A percentile compares a stretch with the other conserved stretches of the same genome.
Evolutionary conservation across 2,797 vertebrate genomes (phyloP).

Genomic region (Setipinna tenuifilis): DNA sequence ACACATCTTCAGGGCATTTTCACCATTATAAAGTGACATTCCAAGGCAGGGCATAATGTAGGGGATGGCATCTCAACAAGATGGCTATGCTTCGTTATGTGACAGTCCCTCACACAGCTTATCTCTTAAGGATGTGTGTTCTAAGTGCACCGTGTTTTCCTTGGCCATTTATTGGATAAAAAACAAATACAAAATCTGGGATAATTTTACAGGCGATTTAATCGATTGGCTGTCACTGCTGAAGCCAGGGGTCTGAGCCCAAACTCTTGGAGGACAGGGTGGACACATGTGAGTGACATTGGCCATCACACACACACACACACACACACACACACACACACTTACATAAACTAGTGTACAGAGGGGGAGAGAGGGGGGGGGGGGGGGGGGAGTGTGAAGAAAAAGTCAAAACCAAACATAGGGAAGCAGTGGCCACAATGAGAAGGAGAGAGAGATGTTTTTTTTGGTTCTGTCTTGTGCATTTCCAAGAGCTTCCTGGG

Average conservation of each 20-base stretch:
- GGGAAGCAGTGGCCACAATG: too few relatives aligned
- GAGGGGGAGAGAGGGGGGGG: neutral
- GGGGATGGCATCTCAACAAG: neutral
- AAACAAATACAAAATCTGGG: constrained; percentile 45
- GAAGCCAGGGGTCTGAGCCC: constrained; percentile 67
- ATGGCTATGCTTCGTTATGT: neutral
- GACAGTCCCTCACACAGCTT: constrained; percentile 74
- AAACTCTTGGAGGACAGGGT: constrained; percentile 68
- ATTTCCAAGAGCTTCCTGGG: too few relatives aligned
- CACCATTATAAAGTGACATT: neutral
- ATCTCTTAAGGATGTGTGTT: constrained; percentile 72
- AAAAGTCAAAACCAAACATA: too few relatives aligned
- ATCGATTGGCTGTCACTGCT: constrained; percentile 76
- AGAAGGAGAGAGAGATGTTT: too few relatives aligned
- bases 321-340: neutral
- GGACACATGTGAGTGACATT: constrained; percentile 73
- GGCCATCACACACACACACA: neutral
- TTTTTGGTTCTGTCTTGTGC: too few relatives aligned
- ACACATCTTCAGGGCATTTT: neutral
- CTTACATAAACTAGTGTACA: neutral
- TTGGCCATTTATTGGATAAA: too few relatives aligned
- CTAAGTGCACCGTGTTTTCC: constrained; percentile 77
- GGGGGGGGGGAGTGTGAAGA: too few relatives aligned
- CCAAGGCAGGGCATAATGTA: neutral
- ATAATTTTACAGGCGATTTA: constrained; percentile 82